Conservation (phyloP, 2,113 vertebrate genomes). For the Poecilia latipinna region DNA sequence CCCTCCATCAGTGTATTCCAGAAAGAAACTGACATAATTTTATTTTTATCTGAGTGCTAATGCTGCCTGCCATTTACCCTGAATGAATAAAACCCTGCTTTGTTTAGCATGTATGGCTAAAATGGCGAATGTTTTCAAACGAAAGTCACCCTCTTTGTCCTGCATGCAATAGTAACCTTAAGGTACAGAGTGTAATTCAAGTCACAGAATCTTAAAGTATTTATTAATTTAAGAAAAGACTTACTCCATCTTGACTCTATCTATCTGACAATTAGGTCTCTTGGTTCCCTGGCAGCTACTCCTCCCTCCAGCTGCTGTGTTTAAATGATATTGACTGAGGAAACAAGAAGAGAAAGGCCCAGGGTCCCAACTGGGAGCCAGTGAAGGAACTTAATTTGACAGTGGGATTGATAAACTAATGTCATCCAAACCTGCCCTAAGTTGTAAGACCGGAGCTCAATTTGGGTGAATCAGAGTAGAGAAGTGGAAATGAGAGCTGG, state of each 20-base stretch:
- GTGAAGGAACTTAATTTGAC: constrained; percentile 42
- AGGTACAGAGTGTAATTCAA: too few relatives aligned
- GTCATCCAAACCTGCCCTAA: constrained; percentile 1
- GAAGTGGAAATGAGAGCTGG: constrained; percentile 1
- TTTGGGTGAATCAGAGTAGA: constrained; percentile 30
- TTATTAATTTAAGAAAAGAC: constrained; percentile 51
- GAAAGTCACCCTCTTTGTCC: too few relatives aligned
- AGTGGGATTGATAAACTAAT: constrained; percentile 38
- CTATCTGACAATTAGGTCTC: constrained; percentile 55
- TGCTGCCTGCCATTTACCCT: too few relatives aligned
- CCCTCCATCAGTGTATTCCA: too few relatives aligned
- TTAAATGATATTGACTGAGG: constrained; percentile 27
- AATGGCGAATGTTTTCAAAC: too few relatives aligned
- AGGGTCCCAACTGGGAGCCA: constrained; percentile 9
- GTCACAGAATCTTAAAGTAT: neutral
- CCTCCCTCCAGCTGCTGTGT: constrained; percentile 36
- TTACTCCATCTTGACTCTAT: constrained; percentile 62
- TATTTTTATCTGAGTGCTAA: too few relatives aligned
- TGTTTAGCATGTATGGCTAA: too few relatives aligned
- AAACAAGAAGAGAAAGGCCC: constrained; percentile 28
- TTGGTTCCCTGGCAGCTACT: constrained; percentile 49
- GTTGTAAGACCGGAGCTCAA: constrained; percentile 17
- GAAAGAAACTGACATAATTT: too few relatives aligned
- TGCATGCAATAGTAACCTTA: too few relatives aligned
- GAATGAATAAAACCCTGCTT: too few relatives aligned